Base-by-base conservation (phyloP, 2,113 vertebrate genomes). In the Apistogramma diplotaenia region DNA sequence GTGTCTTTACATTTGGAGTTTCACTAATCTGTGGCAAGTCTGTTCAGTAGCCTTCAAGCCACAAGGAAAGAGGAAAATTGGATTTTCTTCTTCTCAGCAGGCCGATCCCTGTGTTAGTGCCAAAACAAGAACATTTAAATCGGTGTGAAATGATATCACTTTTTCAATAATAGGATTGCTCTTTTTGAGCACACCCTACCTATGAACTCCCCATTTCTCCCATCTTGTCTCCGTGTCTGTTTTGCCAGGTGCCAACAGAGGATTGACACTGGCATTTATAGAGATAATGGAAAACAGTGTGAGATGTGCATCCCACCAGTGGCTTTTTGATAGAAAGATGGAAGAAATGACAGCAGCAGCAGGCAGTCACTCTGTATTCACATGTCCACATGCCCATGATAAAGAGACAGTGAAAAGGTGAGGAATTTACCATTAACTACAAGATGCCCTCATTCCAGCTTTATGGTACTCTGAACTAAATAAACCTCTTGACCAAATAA, bases 201-300 rank as follows among this genome's bases (percentile, higher is more conserved):
- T 8, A 40, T 37, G 31, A 31, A 70, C 33, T 43, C 54, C 54
- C 49, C 9, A 37, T 16, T 83, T 57, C 46, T 59, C 85, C 72
- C 79, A 60, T 56, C 73, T 72, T 62, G 23, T 55, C 49, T 62
- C 65, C 71, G 23, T 60, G 33, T 78, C 33, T 4, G 40, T 54
- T 81, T 40, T 74, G 57, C 29, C 40, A 40, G 59, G 70, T 84
- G 86, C 87, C 73, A 85, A 76, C 74, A 51, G 53, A 83, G 59
- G 86, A 86, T 76, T 88, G 89, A 85, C 76, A 67, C 53, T 90
- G 90, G 87, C 90, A 87, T 93, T 94, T 89, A 92, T 76, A 25
- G 53, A 81, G 84, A 88, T 91, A 92, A 92, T 94, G 86, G 85
- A 87, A 93, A 90, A 59, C 92, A 85, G 91, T 91, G 70, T 76